A percentile compares a stretch with the other conserved stretches of the same genome.
Conservation (phyloP, 1,140 invertebrate species). For the Tetranychus cinnabarinus region DNA sequence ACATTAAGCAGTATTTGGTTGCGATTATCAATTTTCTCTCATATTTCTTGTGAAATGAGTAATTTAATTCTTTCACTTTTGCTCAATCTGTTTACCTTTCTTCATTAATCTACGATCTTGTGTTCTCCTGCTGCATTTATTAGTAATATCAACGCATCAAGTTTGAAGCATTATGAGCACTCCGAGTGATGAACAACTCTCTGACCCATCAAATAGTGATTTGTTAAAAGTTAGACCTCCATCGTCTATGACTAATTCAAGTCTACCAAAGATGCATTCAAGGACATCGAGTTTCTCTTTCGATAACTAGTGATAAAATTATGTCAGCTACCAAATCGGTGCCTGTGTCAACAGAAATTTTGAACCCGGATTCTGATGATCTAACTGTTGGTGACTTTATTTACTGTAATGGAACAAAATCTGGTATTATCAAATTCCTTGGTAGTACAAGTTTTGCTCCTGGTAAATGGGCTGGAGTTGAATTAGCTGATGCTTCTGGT, state of each 20-base stretch:
- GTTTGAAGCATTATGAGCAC: too few relatives aligned
- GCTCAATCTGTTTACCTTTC: too few relatives aligned
- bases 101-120: too few relatives aligned
- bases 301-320: background rate
- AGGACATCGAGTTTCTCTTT: background rate
- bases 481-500: constrained; percentile 73
- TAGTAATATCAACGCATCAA: too few relatives aligned
- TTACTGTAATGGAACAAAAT: constrained; percentile 77
- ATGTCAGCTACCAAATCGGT: background rate
- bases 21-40: too few relatives aligned
- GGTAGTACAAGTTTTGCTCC: constrained; percentile 47
- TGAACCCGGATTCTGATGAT: constrained; percentile 32
- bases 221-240: background rate
- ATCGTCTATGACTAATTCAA: background rate
- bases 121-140: too few relatives aligned
- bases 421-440: constrained; percentile 68
- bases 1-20: too few relatives aligned
- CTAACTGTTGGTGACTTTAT: constrained; percentile 85
- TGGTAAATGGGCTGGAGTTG: constrained; percentile 71
- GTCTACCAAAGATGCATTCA: background rate
- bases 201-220: background rate
- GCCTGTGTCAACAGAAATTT: background rate
- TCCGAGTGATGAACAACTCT: too few relatives aligned
- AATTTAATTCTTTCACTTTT: too few relatives aligned
- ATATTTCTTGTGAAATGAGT: too few relatives aligned